phyloP scores from a whole-genome alignment of 2,113 vertebrate species.

The Struthidea cinerea region DNA sequence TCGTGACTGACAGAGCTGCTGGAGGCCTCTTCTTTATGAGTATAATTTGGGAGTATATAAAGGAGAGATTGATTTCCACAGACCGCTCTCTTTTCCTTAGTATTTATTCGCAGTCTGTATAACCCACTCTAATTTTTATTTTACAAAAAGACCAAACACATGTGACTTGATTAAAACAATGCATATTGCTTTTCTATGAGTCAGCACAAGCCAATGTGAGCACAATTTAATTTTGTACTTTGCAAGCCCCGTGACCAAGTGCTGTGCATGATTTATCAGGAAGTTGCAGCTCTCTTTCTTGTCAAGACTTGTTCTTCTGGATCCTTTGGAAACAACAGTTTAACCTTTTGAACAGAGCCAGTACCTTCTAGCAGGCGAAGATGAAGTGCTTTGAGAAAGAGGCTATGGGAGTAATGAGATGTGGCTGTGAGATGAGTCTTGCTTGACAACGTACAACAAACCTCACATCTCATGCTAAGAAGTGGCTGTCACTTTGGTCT shows the following conservation, averaged over 20 bases:
- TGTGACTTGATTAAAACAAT: conserved; percentile 16
- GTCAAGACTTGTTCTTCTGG: conserved; percentile 50
- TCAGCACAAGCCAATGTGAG: not conserved
- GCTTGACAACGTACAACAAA: conserved; percentile 45
- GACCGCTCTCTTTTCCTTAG: conserved; percentile 26
- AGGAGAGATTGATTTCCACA: conserved; percentile 63
- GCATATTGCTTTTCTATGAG: conserved; percentile 8
- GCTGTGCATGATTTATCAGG: conserved; percentile 37
- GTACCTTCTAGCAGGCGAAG: conserved; percentile 1
- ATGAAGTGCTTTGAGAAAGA: conserved; percentile 26
- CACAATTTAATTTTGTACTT: not conserved
- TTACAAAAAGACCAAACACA: not conserved
- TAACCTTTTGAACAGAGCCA: conserved; percentile 51
- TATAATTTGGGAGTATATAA: conserved; percentile 69
- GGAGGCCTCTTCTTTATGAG: conserved; percentile 69
- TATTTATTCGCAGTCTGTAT: conserved; percentile 26
- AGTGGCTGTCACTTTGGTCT: conserved; percentile 42
- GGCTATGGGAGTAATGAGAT: conserved; percentile 45
- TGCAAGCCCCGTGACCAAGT: not conserved
- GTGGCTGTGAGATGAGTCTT: conserved; percentile 50
- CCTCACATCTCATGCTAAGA: conserved; percentile 27
- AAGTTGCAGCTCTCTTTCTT: conserved; percentile 4
- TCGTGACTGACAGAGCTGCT: conserved; percentile 69
- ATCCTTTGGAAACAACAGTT: conserved; percentile 54
- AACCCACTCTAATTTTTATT: not conserved